Evolutionary conservation across 2,113 vertebrate species (phyloP).

Genomic region (Tauraco erythrolophus): DNA sequence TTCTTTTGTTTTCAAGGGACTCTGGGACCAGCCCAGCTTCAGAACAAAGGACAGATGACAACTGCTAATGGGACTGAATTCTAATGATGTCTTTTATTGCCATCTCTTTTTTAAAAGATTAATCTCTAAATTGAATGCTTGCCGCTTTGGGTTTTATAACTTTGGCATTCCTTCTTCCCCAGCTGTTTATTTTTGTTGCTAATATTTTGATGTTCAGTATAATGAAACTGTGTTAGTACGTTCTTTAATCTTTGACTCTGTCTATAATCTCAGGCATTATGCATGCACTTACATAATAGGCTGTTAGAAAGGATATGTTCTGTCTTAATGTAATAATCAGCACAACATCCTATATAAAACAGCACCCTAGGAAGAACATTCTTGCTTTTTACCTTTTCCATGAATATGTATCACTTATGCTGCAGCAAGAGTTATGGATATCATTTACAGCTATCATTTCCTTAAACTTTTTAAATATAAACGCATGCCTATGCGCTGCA

Average conservation of each 20-base stretch:
- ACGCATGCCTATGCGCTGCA: background rate
- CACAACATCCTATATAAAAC: constrained; percentile 4
- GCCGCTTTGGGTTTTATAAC: background rate
- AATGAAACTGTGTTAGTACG: background rate
- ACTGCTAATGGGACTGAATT: background rate
- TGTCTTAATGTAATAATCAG: background rate
- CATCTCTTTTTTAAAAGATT: background rate
- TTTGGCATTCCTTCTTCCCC: background rate
- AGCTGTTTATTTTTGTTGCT: constrained; percentile 21
- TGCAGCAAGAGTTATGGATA: background rate
- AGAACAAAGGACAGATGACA: background rate
- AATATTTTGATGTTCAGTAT: constrained; percentile 6
- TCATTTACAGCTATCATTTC: background rate
- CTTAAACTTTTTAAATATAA: background rate
- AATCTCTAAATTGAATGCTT: background rate
- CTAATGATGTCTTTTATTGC: background rate
- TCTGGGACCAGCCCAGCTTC: background rate
- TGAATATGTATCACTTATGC: background rate
- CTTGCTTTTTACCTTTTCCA: background rate
- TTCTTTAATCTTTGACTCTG: constrained; percentile 24
- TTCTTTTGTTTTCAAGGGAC: background rate
- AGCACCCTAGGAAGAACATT: background rate
- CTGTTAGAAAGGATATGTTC: background rate
- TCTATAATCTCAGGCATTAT: constrained; percentile 16
- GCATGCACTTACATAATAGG: background rate